Percentiles rank a stretch among this genome's conserved stretches.
Conservation (phyloP, 1,140 invertebrate genomes). For the Penaeus indicus region DNA sequence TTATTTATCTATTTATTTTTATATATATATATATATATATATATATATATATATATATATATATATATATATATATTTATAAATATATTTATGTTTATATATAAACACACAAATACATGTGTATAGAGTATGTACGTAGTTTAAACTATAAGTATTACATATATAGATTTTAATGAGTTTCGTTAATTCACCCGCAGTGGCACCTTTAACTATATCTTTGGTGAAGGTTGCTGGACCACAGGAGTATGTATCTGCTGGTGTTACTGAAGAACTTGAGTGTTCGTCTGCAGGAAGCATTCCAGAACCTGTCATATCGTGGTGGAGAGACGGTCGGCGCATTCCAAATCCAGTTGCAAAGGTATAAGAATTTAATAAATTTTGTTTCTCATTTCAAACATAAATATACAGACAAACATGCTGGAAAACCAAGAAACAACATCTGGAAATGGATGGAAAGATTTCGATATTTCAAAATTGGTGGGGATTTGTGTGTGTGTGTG, state of each 20-base stretch:
- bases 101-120: too few species aligned
- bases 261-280: constrained; percentile 58
- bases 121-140: neutral
- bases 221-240: constrained; percentile 49
- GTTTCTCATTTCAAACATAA: neutral
- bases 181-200: constrained; percentile 37
- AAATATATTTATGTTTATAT: too few species aligned
- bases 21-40: too few species aligned
- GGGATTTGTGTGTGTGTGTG: too few species aligned
- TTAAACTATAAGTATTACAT: neutral
- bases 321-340: constrained; percentile 48
- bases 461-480: too few species aligned
- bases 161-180: neutral
- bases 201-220: constrained; percentile 59
- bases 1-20: too few species aligned
- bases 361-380: neutral
- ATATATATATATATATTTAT: too few species aligned
- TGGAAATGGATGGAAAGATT: too few species aligned
- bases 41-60: too few species aligned
- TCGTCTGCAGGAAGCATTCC: constrained; percentile 55
- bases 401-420: too few species aligned
- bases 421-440: too few species aligned
- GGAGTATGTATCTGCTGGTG: constrained; percentile 53
- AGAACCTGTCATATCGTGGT: constrained; percentile 60
- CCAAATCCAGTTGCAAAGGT: constrained; percentile 45